phyloP scores from a whole-genome alignment of 2,113 vertebrate species.

The Manacus vitellinus region DNA sequence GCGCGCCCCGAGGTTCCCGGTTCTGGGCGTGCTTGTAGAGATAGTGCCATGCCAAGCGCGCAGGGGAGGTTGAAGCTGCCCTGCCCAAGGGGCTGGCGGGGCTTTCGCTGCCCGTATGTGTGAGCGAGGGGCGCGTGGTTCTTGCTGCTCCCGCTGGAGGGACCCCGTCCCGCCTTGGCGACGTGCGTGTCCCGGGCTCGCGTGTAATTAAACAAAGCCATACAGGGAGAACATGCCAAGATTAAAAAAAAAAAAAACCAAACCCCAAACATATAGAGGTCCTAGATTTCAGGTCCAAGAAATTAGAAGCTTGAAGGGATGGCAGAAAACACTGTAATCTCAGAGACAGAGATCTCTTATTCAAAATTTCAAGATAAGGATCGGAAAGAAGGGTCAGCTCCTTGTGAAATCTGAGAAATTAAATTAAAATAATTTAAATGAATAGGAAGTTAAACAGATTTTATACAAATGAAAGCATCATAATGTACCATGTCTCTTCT shows the following conservation, averaged over 20 bases:
- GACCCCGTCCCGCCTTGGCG: fast-evolving
- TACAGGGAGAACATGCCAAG: not conserved
- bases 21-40: fast-evolving
- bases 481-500: not conserved
- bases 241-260: not conserved
- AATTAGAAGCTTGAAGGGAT: not conserved
- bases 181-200: fast-evolving
- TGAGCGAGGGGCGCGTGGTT: too few species aligned
- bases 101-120: fast-evolving
- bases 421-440: not conserved
- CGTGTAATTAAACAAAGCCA: not conserved
- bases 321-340: not conserved
- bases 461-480: not conserved
- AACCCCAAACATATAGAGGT: fast-evolving
- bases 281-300: not conserved
- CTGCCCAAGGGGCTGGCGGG: too few species aligned
- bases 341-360: not conserved
- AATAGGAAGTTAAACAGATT: not conserved
- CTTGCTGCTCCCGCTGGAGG: too few species aligned
- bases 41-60: too few species aligned
- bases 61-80: not conserved
- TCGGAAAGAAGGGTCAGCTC: not conserved
- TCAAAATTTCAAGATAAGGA: not conserved
- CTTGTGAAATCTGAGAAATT: not conserved
- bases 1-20: fast-evolving